These are phyloP conservation scores for Ischnura elegans DNA, from an alignment of 2,888 invertebrate genomes.

Conservation along the genomic window DNA sequence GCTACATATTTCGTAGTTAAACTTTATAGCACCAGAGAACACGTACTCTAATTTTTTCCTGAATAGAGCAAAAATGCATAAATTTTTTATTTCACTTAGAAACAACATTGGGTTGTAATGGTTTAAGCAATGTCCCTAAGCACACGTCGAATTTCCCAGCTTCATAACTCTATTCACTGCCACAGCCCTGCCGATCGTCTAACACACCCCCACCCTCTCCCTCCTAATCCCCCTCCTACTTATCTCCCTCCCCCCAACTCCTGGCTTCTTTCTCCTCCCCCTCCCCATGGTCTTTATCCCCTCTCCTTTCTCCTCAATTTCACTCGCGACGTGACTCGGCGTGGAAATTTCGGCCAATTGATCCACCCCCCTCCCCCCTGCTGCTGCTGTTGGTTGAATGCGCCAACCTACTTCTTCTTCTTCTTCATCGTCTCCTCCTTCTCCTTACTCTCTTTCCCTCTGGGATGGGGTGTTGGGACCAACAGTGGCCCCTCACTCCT, in stretches of 20 bases:
- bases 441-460: not conserved
- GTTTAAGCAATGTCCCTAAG: too few relatives aligned
- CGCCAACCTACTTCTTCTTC: too few relatives aligned
- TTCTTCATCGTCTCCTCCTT: not conserved
- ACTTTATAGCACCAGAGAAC: too few relatives aligned
- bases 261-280: not conserved
- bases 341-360: slow-evolving; percentile 18
- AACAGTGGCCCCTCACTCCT: not conserved
- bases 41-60: too few relatives aligned
- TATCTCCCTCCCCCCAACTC: not conserved
- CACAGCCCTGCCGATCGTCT: too few relatives aligned
- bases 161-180: slow-evolving; percentile 31
- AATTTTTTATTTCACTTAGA: too few relatives aligned
- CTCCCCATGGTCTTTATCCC: slow-evolving; percentile 3
- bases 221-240: not conserved
- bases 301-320: not conserved
- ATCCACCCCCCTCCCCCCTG: not conserved
- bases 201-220: not conserved
- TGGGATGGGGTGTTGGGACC: not conserved
- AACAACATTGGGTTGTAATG: too few relatives aligned
- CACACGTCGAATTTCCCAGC: not conserved
- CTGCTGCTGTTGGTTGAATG: too few relatives aligned
- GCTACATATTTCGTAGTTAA: too few relatives aligned
- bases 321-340: slow-evolving; percentile 22
- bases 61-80: too few relatives aligned